A percentile compares a stretch with the other conserved stretches of the same genome.
These are phyloP conservation scores for Aphelocoma coerulescens DNA, from an alignment of 2,113 vertebrate genomes.

Conservation along the genomic window DNA sequence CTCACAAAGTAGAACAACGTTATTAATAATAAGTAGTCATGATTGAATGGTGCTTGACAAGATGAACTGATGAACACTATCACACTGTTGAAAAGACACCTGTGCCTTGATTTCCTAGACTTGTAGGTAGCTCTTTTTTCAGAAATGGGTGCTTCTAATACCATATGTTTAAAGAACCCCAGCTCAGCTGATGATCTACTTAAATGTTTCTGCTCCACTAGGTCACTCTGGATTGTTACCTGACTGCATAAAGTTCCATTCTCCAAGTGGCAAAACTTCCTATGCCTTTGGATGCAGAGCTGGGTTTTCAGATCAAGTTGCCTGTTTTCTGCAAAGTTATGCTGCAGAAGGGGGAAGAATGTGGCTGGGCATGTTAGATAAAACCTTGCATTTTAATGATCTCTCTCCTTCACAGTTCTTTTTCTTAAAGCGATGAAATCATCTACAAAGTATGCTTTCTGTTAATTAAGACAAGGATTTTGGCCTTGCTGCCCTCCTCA, in stretches of 20 bases:
- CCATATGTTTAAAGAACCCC: fast-evolving
- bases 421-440: background rate
- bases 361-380: background rate
- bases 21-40: background rate
- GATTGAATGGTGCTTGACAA: background rate
- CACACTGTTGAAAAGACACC: background rate
- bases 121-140: background rate
- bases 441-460: background rate
- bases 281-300: background rate
- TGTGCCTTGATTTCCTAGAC: background rate
- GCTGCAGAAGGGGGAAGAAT: background rate
- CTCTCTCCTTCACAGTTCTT: background rate
- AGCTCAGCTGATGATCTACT: background rate
- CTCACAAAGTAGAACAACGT: background rate
- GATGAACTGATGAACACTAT: background rate
- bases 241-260: background rate
- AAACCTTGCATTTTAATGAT: background rate
- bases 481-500: background rate
- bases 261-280: background rate
- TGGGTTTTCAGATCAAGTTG: background rate
- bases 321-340: background rate
- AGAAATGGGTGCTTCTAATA: background rate
- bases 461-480: constrained; percentile 7
- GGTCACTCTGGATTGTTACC: background rate
- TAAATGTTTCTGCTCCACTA: background rate